Base-by-base conservation (phyloP, 2,888 invertebrate genomes). In the Stenurella melanura region DNA sequence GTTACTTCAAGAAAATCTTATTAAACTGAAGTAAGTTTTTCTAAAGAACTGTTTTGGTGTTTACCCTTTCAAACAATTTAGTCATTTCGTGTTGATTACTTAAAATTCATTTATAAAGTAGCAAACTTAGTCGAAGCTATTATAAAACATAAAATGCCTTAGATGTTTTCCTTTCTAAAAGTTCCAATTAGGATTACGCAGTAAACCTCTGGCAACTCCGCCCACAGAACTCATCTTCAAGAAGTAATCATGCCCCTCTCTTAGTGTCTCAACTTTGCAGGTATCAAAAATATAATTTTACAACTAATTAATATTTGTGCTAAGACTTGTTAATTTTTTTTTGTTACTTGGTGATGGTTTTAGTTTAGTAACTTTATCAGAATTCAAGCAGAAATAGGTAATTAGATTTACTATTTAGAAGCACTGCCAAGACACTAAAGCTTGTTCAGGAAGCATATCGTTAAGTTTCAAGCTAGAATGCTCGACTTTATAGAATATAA, bases 101-200 rank as follows among this genome's bases (percentile, higher is more conserved):
- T 63, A 63, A 38, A 63, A 34, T 63, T 63, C 30, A 30, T 30
- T 63, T 17, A 63, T n/a, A 63, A 63, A 17, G 30, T 64, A 21
- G 42, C 42, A 60, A 60, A 60, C 60, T 26, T 21, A 60, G 21
- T 57, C n/a, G 42, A 42, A 42, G 12, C 42, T 26, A 61, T 63
- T 17, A 12, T 64, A 17, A 19, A 19, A 42, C 19, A 11, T 64
- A 42, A 64, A 38, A 38, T 38, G n/a, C 64, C 30, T 38, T 3
- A 42, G 42, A 38, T 64, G 19, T 64, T 64, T 64, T 64, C 19
- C 42, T 42, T 21, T 42, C 64, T 64, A 21, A 64, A 64, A 64
- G 38, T 64, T 64, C 64, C 64, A 64, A 64, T 64, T 64, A 64
- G 64, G 64, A 64, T 64, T 64, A 64, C 21, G 21, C 42, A 64